These are phyloP conservation scores for Todiramphus chloris DNA, from an alignment of 2,113 vertebrate species.

Conservation along the genomic window DNA sequence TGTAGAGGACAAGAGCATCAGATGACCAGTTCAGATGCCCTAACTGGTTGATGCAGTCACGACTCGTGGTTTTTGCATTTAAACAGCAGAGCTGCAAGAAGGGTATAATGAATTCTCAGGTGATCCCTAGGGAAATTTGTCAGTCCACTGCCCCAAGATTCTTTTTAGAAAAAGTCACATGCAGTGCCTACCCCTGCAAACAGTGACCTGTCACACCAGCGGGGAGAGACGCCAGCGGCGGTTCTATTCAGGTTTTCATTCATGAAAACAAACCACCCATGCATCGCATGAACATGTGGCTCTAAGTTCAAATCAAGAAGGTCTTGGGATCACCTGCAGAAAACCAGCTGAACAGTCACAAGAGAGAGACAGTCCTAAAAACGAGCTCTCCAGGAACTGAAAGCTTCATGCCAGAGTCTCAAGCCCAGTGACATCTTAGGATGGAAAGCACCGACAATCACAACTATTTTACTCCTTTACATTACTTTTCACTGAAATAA, in stretches of 20 bases:
- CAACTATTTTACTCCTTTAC: background rate
- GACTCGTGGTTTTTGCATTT: background rate
- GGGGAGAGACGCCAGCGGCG: background rate
- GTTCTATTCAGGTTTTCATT: background rate
- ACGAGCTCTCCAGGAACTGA: background rate
- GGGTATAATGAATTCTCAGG: background rate
- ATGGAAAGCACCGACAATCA: background rate
- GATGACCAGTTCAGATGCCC: background rate
- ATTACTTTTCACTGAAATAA: background rate
- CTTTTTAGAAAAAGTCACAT: background rate
- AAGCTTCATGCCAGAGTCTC: background rate
- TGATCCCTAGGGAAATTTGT: background rate
- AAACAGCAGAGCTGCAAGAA: background rate
- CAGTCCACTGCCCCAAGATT: background rate
- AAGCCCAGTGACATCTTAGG: background rate
- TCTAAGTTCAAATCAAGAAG: background rate
- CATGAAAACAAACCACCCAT: background rate
- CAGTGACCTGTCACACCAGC: background rate
- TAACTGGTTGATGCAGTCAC: background rate
- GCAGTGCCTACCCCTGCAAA: background rate
- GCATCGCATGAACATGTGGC: background rate
- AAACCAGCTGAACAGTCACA: background rate
- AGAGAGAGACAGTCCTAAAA: background rate
- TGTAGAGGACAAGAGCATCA: background rate
- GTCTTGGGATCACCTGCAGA: background rate